phyloP scores from a whole-genome alignment of 2,888 invertebrate species.

The Clivina fossor region DNA sequence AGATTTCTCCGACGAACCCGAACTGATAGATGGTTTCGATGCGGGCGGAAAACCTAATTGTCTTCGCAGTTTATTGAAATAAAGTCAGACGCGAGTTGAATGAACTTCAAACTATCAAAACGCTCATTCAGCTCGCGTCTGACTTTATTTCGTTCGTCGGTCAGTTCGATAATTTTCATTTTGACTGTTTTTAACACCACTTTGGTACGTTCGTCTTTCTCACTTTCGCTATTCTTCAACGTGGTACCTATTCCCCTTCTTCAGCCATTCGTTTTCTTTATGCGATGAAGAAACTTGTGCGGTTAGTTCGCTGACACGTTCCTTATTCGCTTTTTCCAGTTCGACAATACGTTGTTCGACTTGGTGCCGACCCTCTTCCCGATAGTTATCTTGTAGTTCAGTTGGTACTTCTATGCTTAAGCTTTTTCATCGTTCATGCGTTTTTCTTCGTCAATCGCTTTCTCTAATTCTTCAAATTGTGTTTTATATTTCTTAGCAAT shows the following conservation, averaged over 20 bases:
- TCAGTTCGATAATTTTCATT: slow-evolving; percentile 70
- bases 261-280: slow-evolving; percentile 59
- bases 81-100: too few relatives aligned
- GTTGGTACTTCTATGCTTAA: slow-evolving; percentile 53
- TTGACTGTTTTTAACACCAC: slow-evolving; percentile 72
- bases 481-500: slow-evolving; percentile 93
- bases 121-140: slow-evolving; percentile 61
- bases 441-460: slow-evolving; percentile 63
- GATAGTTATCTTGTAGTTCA: slow-evolving; percentile 53
- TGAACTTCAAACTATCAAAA: too few relatives aligned
- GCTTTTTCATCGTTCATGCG: slow-evolving; percentile 53
- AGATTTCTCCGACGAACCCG: slow-evolving; percentile 61
- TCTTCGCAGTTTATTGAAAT: slow-evolving; percentile 69
- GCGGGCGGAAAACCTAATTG: slow-evolving; percentile 65
- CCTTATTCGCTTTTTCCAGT: slow-evolving; percentile 53
- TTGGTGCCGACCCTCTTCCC: slow-evolving; percentile 55
- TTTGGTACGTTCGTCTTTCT: slow-evolving; percentile 55
- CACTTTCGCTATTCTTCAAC: slow-evolving; percentile 51
- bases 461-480: slow-evolving; percentile 75
- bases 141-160: slow-evolving; percentile 67
- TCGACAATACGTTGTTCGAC: slow-evolving; percentile 51
- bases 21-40: slow-evolving; percentile 69
- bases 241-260: slow-evolving; percentile 56
- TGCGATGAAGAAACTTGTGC: slow-evolving; percentile 52
- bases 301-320: slow-evolving; percentile 54